Conservation (phyloP, 1,140 invertebrate genomes). For the Dryas iulia region DNA sequence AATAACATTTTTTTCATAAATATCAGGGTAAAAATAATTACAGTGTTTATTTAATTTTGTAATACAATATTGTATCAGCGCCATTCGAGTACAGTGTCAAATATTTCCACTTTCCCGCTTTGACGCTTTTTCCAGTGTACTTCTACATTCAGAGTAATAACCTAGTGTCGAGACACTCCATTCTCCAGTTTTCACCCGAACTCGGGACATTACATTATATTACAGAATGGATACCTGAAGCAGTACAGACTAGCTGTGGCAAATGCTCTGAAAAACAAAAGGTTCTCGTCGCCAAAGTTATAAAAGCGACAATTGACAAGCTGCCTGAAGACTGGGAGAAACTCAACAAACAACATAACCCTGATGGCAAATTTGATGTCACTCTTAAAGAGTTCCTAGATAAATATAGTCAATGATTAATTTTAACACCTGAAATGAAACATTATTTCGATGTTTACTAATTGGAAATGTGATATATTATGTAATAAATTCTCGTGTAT, state of each 20-base stretch:
- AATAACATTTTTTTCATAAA: no score
- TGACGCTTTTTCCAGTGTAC: no score
- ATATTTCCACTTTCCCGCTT: no score
- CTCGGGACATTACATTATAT: no score
- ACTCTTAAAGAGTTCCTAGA: constrained; percentile 10
- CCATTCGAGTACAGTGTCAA: no score
- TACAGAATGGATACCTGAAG: constrained; percentile 20
- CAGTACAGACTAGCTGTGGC: constrained; percentile 4
- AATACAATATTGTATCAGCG: no score
- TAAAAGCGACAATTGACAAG: constrained; percentile 20
- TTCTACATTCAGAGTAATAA: no score
- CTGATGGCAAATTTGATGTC: constrained; percentile 16
- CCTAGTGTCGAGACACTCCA: no score
- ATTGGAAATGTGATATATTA: neutral
- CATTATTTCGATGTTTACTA: neutral
- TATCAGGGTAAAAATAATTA: no score
- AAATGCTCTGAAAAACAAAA: constrained; percentile 32
- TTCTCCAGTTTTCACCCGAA: no score
- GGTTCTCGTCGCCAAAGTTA: constrained; percentile 10
- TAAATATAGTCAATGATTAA: constrained; percentile 4
- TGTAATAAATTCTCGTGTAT: neutral
- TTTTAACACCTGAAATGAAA: neutral
- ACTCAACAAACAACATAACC: constrained; percentile 14
- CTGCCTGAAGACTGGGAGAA: constrained; percentile 24
- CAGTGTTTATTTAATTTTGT: no score